phyloP scores from a whole-genome alignment of 2,888 invertebrate species.

The Himalopsyche tibetana region DNA sequence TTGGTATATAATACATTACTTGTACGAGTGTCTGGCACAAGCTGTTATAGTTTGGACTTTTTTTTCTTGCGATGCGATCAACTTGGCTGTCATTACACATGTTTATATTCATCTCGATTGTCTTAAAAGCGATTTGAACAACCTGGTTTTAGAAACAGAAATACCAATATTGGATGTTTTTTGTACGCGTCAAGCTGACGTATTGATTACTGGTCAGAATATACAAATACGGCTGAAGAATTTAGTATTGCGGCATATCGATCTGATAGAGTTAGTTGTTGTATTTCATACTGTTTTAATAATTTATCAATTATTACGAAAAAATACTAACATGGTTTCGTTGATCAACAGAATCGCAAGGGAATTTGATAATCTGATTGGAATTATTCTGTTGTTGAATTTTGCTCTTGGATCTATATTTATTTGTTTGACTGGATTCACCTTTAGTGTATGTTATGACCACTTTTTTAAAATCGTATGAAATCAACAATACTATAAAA shows the following conservation, averaged over 20 bases:
- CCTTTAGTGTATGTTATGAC: constrained; percentile 70
- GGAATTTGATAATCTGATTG: constrained; percentile 70
- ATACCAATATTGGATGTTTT: not conserved
- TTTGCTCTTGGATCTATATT: constrained; percentile 72
- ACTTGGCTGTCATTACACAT: constrained; percentile 61
- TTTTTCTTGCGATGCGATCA: constrained; percentile 70
- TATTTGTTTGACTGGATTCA: constrained; percentile 73
- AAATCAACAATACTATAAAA: too few species aligned
- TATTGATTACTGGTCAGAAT: not conserved
- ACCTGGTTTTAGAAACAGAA: constrained; percentile 45
- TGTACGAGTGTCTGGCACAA: constrained; percentile 72
- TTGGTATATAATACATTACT: constrained; percentile 71
- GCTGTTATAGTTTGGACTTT: constrained; percentile 70
- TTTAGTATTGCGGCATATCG: not conserved
- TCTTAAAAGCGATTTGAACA: constrained; percentile 1
- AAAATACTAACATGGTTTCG: too few species aligned
- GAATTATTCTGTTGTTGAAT: constrained; percentile 71
- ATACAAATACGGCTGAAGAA: not conserved
- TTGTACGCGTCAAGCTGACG: not conserved
- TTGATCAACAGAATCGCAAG: constrained; percentile 68
- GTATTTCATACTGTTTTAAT: not conserved
- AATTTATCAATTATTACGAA: not conserved
- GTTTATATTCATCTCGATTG: constrained; percentile 47
- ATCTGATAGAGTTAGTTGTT: constrained; percentile 7
- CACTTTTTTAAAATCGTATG: not conserved